Evolutionary conservation across 2,888 invertebrate species (phyloP).

Genomic region (Bhutanitis thaidina): DNA sequence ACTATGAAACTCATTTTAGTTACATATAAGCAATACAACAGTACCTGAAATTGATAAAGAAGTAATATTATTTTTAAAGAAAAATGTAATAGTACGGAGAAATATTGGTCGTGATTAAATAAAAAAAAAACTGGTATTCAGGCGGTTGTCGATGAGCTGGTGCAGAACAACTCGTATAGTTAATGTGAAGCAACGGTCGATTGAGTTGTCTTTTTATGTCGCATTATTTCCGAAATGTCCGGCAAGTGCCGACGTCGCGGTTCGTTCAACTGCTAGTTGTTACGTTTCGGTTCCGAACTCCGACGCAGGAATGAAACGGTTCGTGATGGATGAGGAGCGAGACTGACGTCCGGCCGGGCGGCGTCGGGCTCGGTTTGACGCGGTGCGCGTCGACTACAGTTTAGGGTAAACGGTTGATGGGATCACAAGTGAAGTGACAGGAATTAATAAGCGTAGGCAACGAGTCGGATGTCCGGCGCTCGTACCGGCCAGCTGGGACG

Average conservation of each 20-base stretch:
- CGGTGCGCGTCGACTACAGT: constrained; percentile 30
- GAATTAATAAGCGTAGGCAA: constrained; percentile 26
- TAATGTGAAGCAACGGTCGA: not conserved
- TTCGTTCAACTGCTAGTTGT: not conserved
- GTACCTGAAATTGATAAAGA: constrained; percentile 68
- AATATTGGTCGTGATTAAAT: constrained; percentile 52
- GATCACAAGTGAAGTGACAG: constrained; percentile 61
- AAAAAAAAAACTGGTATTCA: constrained; percentile 35
- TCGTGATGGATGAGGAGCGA: not conserved
- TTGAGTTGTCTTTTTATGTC: not conserved
- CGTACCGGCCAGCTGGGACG: not conserved
- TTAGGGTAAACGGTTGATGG: constrained; percentile 71
- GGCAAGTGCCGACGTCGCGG: not conserved
- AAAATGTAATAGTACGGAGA: constrained; percentile 55
- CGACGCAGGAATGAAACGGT: not conserved
- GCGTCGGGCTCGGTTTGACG: constrained; percentile 16
- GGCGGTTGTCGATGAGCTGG: constrained; percentile 14
- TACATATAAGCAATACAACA: constrained; percentile 76
- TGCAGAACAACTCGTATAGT: not conserved
- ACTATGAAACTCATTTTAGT: constrained; percentile 55
- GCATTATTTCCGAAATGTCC: not conserved
- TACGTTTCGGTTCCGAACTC: not conserved
- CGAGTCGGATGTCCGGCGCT: not conserved
- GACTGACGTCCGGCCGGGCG: not conserved
- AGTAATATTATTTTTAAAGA: constrained; percentile 22